Percentiles rank a stretch among this genome's conserved stretches.
Evolutionary conservation across 30 jellyfish, hydroid and myxozoan genomes (phyloP).

Genomic region (Aurelia sp.): DNA sequence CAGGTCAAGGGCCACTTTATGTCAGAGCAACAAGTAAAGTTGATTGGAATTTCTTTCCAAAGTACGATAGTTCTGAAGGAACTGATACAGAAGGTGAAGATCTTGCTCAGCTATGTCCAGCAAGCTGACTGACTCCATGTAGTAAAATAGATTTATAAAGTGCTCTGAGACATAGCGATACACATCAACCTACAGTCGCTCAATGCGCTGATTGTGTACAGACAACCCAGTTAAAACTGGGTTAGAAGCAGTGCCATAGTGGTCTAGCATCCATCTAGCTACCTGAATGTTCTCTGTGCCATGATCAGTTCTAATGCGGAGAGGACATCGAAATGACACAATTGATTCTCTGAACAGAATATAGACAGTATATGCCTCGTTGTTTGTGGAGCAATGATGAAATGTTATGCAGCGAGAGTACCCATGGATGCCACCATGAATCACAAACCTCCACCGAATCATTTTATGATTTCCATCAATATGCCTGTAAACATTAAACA

Average conservation of each 20-base stretch:
- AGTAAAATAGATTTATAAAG: not conserved
- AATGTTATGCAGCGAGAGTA: not conserved
- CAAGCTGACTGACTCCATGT: not conserved
- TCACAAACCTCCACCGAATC: not conserved
- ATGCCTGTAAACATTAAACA: not conserved
- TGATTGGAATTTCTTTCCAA: not conserved
- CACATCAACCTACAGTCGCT: slow-evolving; percentile 21
- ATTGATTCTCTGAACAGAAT: too few relatives aligned
- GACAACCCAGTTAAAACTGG: not conserved
- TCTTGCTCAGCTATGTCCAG: not conserved
- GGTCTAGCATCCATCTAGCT: slow-evolving; percentile 11
- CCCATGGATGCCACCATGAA: not conserved
- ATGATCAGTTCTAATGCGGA: slow-evolving; percentile 2
- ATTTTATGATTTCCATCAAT: slow-evolving; percentile 9
- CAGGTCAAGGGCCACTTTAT: too few relatives aligned
- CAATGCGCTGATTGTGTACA: slow-evolving; percentile 7
- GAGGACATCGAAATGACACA: not conserved
- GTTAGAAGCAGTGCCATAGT: not conserved
- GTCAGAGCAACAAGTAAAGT: slow-evolving; percentile 7
- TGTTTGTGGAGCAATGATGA: not conserved
- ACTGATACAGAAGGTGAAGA: not conserved
- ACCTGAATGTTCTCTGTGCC: not conserved
- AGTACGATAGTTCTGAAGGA: slow-evolving; percentile 2
- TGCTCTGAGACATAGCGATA: not conserved
- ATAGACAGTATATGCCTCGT: too few relatives aligned